Conservation (phyloP, 2,888 invertebrate species). For the Calameuta filiformis region DNA sequence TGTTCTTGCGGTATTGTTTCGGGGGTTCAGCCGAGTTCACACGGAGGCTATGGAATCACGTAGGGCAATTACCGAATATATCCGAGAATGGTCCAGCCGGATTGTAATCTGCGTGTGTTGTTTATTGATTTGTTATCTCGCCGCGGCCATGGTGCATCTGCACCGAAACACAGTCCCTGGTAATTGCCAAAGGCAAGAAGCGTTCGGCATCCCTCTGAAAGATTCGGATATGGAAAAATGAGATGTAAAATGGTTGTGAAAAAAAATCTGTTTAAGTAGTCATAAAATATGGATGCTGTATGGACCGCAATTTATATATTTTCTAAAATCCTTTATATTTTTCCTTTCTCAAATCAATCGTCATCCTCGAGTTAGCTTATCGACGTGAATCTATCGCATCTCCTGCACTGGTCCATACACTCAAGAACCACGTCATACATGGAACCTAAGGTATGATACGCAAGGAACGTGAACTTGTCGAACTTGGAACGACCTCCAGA, state of each 20-base stretch:
- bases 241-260: not conserved
- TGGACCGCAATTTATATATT: not conserved
- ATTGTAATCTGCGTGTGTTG: constrained; percentile 65
- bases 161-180: constrained; percentile 52
- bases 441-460: not conserved
- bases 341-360: not conserved
- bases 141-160: constrained; percentile 14
- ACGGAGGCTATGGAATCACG: constrained; percentile 42
- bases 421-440: not conserved
- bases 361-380: constrained; percentile 11
- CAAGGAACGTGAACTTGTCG: not conserved
- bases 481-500: not conserved
- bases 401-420: not conserved
- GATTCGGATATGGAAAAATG: not conserved
- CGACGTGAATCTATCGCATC: constrained; percentile 11
- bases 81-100: constrained; percentile 54
- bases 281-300: not conserved
- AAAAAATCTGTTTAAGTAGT: not conserved
- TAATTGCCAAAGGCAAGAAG: constrained; percentile 46
- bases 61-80: constrained; percentile 59
- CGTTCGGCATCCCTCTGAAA: not conserved
- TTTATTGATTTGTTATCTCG: constrained; percentile 63
- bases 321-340: not conserved
- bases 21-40: not conserved
- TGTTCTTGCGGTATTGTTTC: not conserved